phyloP scores from a whole-genome alignment of 2,113 vertebrate genomes.

The Apteryx owenii region DNA sequence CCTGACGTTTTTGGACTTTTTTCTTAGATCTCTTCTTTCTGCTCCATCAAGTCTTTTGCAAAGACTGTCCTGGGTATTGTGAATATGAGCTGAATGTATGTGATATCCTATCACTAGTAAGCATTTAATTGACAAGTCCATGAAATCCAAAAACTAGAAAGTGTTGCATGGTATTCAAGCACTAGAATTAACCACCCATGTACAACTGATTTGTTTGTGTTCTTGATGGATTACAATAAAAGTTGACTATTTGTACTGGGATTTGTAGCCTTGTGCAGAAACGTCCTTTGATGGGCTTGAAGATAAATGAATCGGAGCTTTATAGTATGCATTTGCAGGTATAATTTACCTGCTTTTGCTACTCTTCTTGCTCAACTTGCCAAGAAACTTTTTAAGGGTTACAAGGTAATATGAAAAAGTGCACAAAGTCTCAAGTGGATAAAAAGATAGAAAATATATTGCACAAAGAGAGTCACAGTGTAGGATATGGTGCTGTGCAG shows the following conservation, averaged over 20 bases:
- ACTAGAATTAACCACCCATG: background rate
- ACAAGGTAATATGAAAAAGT: background rate
- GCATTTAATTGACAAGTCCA: background rate
- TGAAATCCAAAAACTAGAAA: background rate
- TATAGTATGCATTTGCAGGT: background rate
- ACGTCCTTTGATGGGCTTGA: background rate
- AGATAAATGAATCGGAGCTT: background rate
- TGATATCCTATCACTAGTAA: background rate
- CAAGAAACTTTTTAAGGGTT: background rate
- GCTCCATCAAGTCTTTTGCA: background rate
- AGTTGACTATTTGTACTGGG: background rate
- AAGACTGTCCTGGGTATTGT: background rate
- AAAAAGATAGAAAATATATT: background rate
- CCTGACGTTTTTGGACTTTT: background rate
- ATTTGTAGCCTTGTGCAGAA: background rate
- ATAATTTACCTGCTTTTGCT: constrained; percentile 1
- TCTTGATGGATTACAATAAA: background rate
- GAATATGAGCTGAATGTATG: background rate
- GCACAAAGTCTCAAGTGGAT: background rate
- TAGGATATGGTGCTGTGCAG: background rate
- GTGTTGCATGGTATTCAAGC: background rate
- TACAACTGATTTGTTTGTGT: background rate
- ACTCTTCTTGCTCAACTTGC: background rate
- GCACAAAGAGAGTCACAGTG: background rate
- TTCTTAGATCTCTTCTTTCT: background rate